These are phyloP conservation scores for Semotilus atromaculatus DNA, from an alignment of 2,797 vertebrate species.

Conservation along the genomic window DNA sequence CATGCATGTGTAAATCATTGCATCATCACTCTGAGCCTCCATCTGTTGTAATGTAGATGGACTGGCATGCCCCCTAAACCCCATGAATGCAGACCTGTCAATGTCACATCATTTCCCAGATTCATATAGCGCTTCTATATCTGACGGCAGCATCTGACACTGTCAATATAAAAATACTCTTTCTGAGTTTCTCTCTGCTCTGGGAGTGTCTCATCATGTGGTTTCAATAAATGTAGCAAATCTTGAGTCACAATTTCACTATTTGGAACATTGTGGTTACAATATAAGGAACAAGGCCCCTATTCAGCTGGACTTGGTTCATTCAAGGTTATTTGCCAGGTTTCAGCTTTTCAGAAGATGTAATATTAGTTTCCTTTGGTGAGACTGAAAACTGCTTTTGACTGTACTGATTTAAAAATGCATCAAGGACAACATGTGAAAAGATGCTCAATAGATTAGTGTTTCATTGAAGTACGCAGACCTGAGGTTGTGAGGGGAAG, in stretches of 20 bases:
- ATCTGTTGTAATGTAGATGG: neutral
- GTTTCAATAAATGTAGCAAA: slow-evolving; percentile 5
- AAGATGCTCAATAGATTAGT: neutral
- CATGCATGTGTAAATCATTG: neutral
- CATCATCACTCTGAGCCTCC: neutral
- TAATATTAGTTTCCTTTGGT: neutral
- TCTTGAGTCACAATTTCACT: slow-evolving; percentile 22
- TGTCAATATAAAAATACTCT: slow-evolving; percentile 1
- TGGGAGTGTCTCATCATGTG: slow-evolving; percentile 11
- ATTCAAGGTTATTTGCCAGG: neutral
- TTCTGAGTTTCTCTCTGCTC: neutral
- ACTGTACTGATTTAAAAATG: neutral
- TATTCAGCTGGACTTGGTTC: neutral
- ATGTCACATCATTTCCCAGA: neutral
- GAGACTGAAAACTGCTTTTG: neutral
- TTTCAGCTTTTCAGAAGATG: neutral
- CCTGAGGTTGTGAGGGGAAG: neutral
- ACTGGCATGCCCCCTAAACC: slow-evolving; percentile 20
- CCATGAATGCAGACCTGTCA: slow-evolving; percentile 28
- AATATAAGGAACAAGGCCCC: neutral
- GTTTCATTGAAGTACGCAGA: neutral
- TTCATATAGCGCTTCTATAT: slow-evolving; percentile 25
- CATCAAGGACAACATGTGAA: neutral
- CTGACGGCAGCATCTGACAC: slow-evolving; percentile 17
- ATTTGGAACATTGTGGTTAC: neutral